Base-by-base conservation (phyloP, 2,113 vertebrate species). In the Pheucticus melanocephalus region DNA sequence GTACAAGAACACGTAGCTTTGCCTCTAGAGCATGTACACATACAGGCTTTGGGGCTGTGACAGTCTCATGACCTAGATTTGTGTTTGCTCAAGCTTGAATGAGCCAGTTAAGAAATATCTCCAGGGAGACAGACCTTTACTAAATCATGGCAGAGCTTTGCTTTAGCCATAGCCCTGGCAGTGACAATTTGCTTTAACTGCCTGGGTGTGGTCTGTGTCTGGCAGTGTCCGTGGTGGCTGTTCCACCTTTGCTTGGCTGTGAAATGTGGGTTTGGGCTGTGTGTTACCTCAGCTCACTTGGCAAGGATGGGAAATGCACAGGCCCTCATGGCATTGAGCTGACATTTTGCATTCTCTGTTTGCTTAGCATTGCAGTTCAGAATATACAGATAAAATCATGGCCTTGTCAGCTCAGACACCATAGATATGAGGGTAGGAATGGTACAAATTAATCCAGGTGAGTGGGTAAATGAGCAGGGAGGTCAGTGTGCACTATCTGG, bases 11-110 rank as follows among this genome's bases (percentile, higher is more conserved):
- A 13, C 1, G 1, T 56, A 64, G 35, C 39, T 92, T 92, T 94
- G 33, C 30, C 50, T 71, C 10, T 51, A 25, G 27, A 42, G 27
- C 54, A 20, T 70, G 10, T 65, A 44, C 14, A 31, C 30, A 40
- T 23, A 15, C 18, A 82, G 69, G 5, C 47, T 92, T 94, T 91
- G 51, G 90, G 60, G 45, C 44, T 66, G 19, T 84, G 86, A 66
- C 48, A 53, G 78, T 68, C 86, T 87, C 30, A 45, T 96, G 96
- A 96, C 96, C 97, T 96, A 95, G 80, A 95, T 97, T 95, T 85
- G 71, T 90, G 83, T 84, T 94, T 95, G 76, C 65, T 84, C 63
- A 90, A 82, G 93, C 92, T 60, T 82, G 69, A 88, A 72, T 48
- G 78, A 96, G 86, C 42, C 33, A 30, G 24, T 93, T 92, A 90